Evolutionary conservation across 2,888 invertebrate species (phyloP), one percentile per base, ranked within the genome.

Genomic region (Odontothrips loti): DNA sequence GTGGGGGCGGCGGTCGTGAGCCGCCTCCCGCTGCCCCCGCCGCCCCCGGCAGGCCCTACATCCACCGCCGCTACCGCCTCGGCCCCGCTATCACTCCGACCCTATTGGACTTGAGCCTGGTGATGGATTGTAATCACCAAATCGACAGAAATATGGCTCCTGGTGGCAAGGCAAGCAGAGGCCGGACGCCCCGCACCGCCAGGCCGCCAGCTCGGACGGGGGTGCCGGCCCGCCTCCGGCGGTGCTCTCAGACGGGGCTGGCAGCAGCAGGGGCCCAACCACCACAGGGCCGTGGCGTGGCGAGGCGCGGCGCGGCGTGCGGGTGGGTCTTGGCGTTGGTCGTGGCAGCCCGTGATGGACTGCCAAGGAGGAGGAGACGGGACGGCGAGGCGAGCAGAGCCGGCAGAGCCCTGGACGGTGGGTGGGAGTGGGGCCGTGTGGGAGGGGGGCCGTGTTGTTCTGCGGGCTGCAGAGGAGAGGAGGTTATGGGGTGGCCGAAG

Each of bases 71-170:
- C 68, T 9, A 10, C 27, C 12, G 23, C 68, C 23, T 23, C 68
- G 58, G 17, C 27, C 12, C 27, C 68, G 27, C 68, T 75, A 75
- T 75, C 68, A 75, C 68, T 75, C 68, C 68, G 68, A 75, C 68
- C 68, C 68, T 75, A 75, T 75, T 75, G 68, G 68, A 75, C 68
- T 75, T 75, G 68, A 75, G 68, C 68, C 23, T 75, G 68, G 68
- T 75, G 68, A 75, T 75, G 68, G 68, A 75, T 75, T 75, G 68
- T 75, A 75, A 75, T 75, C 68, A 75, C 68, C 68, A 75, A 75
- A 75, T 75, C 68, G 68, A 75, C 68, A 75, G 68, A 75, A 75
- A 75, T 75, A 75, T 75, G 68, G 68, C 68, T 75, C 68, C 68
- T 75, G 68, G 68, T 75, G 68, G 68, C 68, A 75, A 75, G 68